Base-by-base conservation (phyloP, 1,140 invertebrate genomes). In the Drosophila trapezifrons region DNA sequence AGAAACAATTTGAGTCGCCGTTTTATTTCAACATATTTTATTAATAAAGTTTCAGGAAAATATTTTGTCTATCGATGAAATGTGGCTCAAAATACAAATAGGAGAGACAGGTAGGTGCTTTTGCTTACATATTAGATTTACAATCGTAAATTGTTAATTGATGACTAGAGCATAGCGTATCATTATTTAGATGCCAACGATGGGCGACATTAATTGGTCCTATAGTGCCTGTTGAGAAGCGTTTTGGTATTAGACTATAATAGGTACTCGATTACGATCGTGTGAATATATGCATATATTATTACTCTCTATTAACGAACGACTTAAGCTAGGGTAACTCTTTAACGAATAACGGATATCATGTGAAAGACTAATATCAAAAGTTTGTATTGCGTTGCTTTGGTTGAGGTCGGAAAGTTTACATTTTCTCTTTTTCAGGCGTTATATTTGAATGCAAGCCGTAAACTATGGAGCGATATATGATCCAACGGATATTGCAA, bases 11-110 rank as follows among this genome's bases (percentile, higher is more conserved):
- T 8, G 17, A 27, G 12, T 20, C 13, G 3, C 9, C 6, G n/a
- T 7, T 17, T 65, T 40, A 32, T 56, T 55, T 73, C 22, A 75
- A 75, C 58, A 49, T 65, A 49, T 29, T 75, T 65, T 57, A 71
- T 71, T 71, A 71, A 37, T 64, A 75, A 75, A 63, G 51, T 74
- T 75, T 37, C 70, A 74, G 70, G 71, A 74, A 74, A 74, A 74
- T 75, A 75, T 38, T 75, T 63, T 22, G 58, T 42, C 38, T 74
- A 64, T 75, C 51, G 45, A 43, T 64, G 59, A 74, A 75, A 64
- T 51, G 51, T 56, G 70, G 51, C 37, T 74, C 25, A 65, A 43
- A 56, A 74, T 75, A 75, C 58, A 74, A 73, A 47, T 55, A 74
- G 38, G 42, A 38, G 49, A 70, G 45, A 49, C 37, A 49, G 59